Evolutionary conservation across 2,113 vertebrate species (phyloP).

Genomic region (Dasyornis broadbenti): DNA sequence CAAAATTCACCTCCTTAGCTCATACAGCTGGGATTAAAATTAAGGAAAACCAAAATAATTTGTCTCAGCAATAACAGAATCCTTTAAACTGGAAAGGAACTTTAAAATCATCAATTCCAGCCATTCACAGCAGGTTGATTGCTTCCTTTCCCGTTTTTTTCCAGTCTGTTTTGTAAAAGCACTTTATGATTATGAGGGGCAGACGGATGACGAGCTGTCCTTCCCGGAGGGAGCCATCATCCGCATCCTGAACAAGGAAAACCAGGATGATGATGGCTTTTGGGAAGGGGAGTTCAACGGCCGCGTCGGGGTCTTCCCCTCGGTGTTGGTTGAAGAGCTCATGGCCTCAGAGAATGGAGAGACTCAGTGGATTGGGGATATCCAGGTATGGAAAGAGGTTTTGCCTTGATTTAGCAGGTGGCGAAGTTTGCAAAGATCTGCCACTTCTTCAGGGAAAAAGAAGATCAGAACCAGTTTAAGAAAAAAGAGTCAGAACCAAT

Average conservation of each 20-base stretch:
- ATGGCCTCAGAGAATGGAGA: slow-evolving; percentile 85
- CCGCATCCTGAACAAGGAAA: slow-evolving; percentile 93
- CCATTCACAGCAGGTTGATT: not conserved
- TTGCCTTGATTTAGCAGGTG: not conserved
- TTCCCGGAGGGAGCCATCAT: slow-evolving; percentile 95
- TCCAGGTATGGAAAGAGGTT: slow-evolving; percentile 62
- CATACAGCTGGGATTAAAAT: not conserved
- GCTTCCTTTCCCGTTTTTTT: not conserved
- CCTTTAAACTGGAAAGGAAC: not conserved
- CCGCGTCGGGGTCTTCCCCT: slow-evolving; percentile 90
- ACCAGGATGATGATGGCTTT: slow-evolving; percentile 96
- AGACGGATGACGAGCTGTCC: slow-evolving; percentile 93
- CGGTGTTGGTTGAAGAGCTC: slow-evolving; percentile 92
- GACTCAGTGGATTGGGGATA: slow-evolving; percentile 71
- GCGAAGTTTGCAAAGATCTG: not conserved
- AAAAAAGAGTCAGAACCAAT: rapidly evolving
- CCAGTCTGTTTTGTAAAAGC: slow-evolving; percentile 92
- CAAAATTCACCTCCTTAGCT: not conserved
- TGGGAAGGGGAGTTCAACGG: slow-evolving; percentile 97
- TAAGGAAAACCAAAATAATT: not conserved
- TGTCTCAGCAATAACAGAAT: rapidly evolving
- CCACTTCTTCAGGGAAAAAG: not conserved
- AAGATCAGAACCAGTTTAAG: no score
- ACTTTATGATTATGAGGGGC: slow-evolving; percentile 97
- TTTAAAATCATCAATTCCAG: not conserved